A percentile compares a stretch with the other conserved stretches of the same genome.
Conservation (phyloP, 2,888 invertebrate species). For the Ormyrus pomaceus region DNA sequence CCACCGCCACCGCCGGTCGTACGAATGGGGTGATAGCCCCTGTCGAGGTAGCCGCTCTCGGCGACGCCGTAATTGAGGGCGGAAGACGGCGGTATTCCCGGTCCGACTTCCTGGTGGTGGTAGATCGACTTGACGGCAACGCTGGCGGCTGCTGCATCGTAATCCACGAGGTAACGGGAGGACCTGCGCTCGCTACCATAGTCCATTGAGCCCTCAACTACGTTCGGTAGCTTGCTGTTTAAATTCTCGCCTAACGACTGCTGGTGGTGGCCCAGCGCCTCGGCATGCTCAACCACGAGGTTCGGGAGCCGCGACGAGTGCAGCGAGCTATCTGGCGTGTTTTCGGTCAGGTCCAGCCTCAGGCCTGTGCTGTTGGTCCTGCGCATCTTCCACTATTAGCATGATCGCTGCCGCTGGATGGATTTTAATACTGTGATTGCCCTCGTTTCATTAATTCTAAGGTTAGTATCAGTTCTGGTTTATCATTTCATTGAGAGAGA, state of each 20-base stretch:
- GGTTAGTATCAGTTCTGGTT: no score
- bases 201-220: constrained; percentile 76
- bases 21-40: constrained; percentile 51
- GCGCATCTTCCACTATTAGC: constrained; percentile 73
- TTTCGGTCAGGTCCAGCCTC: constrained; percentile 74
- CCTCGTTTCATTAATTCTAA: neutral
- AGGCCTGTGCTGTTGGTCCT: constrained; percentile 72
- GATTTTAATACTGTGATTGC: neutral
- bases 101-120: constrained; percentile 60
- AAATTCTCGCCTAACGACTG: constrained; percentile 69
- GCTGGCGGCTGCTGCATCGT: constrained; percentile 60
- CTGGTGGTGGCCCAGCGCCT: constrained; percentile 61
- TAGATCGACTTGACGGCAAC: constrained; percentile 59
- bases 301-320: constrained; percentile 67
- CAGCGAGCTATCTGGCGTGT: constrained; percentile 73
- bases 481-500: neutral
- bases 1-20: constrained; percentile 25
- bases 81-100: constrained; percentile 25
- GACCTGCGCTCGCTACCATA: constrained; percentile 75
- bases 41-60: constrained; percentile 56
- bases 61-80: constrained; percentile 52
- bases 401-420: constrained; percentile 65
- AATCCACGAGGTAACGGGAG: constrained; percentile 73
- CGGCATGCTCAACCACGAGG: constrained; percentile 73
- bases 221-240: constrained; percentile 74